Base-by-base conservation (phyloP, 2,888 invertebrate species). In the Trissonchulus sp. region DNA sequence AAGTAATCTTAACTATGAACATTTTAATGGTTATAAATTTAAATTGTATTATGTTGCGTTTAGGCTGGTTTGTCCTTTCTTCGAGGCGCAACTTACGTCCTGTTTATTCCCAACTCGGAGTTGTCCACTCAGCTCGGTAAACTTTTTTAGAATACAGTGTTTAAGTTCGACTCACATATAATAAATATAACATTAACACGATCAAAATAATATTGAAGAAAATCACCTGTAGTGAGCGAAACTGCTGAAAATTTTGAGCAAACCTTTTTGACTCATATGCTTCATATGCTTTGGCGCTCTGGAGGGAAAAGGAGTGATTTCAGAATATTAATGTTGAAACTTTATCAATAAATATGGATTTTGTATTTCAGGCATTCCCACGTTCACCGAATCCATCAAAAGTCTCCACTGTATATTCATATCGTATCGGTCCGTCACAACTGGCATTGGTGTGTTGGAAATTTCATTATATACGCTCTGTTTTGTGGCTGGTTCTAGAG, bases 361-460 rank as follows among this genome's bases (percentile, higher is more conserved):
- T 60, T 60, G 18, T n/a, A n/a, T n/a, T n/a, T n/a, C n/a, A 74
- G 74, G 75, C 23, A 73, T 75, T 60, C 75, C 75, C 2, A 2
- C 68, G 3, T 48, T 62, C 23, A 2, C 72, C 8, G 75, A 75
- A 2, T 2, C 75, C 28, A 15, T 2, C 30, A 2, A 30, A 2
- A 33, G 48, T 48, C 30, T 75, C 2, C 72, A 75, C 38, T 72
- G 71, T n/a, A 31, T 75, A 15, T 34, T 60, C 23, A 33, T 75
- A 23, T 73, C 35, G 2, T 75, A 73, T 60, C 28, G 75, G n/a
- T 75, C 75, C 2, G 36, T 72, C n/a, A 65, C 35, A 1, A 48
- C 75, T 28, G 75, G 75, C 2, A n/a, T 75, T 18, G 30, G 75
- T 75, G 48, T 28, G 48, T 48, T 33, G 60, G 18, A 31, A n/a